These are phyloP conservation scores for Formicarius rufipectus DNA, from an alignment of 2,113 vertebrate genomes.

Conservation along the genomic window DNA sequence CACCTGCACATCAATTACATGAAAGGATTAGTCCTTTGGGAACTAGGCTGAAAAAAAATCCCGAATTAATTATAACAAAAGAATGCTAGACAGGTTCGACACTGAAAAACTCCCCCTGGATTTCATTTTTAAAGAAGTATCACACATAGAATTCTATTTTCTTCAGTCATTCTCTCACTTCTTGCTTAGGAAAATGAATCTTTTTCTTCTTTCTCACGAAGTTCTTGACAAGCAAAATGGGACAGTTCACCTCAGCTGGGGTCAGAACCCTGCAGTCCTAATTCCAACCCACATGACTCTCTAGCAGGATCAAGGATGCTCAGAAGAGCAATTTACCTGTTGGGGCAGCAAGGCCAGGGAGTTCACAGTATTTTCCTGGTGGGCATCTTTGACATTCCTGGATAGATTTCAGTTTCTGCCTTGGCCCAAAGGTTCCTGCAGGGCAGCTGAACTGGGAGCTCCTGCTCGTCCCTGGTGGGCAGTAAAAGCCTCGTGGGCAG, in stretches of 20 bases:
- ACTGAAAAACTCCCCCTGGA: background rate
- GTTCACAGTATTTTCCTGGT: constrained; percentile 84
- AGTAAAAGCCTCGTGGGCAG: constrained; percentile 87
- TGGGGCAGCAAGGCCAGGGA: constrained; percentile 77
- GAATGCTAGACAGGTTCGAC: background rate
- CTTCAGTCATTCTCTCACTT: background rate
- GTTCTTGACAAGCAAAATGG: background rate
- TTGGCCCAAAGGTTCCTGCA: constrained; percentile 80
- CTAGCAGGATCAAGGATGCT: background rate
- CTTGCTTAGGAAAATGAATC: background rate
- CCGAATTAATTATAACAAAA: background rate
- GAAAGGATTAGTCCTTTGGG: background rate
- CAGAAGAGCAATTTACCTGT: constrained; percentile 73
- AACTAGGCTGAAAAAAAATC: background rate
- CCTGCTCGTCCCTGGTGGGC: constrained; percentile 79
- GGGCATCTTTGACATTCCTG: constrained; percentile 79
- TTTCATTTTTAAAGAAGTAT: background rate
- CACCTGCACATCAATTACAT: fast-evolving
- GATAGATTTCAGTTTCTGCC: constrained; percentile 47
- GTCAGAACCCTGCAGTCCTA: background rate
- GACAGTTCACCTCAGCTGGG: background rate
- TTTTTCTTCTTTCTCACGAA: background rate
- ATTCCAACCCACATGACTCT: background rate
- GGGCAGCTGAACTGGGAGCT: constrained; percentile 84
- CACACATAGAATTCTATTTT: background rate